Conservation (phyloP, 2,113 vertebrate genomes). For the Monarcha castaneiventris region DNA sequence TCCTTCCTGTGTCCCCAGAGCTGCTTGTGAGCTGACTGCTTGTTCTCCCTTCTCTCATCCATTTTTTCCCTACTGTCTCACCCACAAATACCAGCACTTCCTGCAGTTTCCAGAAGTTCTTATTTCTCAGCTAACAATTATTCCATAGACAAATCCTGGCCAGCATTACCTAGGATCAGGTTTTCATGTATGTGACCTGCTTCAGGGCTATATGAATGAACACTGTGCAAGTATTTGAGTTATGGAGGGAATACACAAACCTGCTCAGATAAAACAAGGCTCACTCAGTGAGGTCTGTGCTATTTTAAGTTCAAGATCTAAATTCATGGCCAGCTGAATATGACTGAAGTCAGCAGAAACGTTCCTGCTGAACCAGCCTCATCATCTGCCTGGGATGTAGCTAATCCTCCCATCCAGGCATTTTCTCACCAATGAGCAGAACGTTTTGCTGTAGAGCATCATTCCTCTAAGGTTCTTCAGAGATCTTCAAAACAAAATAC, state of each 20-base stretch:
- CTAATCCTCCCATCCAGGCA: not conserved
- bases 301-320: not conserved
- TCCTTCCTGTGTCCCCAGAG: not conserved
- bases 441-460: accelerated
- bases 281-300: not conserved
- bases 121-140: not conserved
- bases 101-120: not conserved
- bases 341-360: not conserved
- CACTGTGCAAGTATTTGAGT: not conserved
- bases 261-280: not conserved
- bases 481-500: not conserved
- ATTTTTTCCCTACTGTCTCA: not conserved
- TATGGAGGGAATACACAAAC: not conserved
- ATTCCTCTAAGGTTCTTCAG: not conserved
- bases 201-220: not conserved
- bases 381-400: not conserved
- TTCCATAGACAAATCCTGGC: not conserved
- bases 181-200: not conserved
- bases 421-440: not conserved
- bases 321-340: not conserved
- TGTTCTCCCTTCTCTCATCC: not conserved
- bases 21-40: not conserved
- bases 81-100: not conserved
- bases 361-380: not conserved
- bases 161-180: not conserved